A percentile compares a stretch with the other conserved stretches of the same genome.
Evolutionary conservation across 1,140 invertebrate species (phyloP).

Genomic region (Dolichoris vasculosae): DNA sequence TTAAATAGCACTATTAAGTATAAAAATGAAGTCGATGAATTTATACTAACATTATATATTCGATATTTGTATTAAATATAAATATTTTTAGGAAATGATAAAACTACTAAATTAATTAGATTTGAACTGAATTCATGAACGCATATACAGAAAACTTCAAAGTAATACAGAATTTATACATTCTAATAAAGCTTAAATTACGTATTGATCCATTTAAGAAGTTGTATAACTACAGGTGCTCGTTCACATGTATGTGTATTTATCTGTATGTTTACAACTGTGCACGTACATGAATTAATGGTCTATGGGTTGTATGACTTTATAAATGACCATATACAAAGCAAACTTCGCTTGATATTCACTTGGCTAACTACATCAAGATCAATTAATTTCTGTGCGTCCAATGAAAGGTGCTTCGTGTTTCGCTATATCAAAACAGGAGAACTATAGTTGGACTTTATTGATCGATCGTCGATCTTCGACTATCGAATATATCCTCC

Average conservation of each 20-base stretch:
- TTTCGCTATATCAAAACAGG: background rate
- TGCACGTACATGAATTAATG: background rate
- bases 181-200: background rate
- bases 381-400: background rate
- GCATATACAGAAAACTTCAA: no score
- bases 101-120: no score
- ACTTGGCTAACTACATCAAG: background rate
- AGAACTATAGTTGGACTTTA: background rate
- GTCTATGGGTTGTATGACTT: background rate
- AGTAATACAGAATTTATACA: no score
- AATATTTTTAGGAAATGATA: no score
- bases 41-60: no score
- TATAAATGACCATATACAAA: background rate
- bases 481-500: background rate
- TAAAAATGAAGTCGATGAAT: no score
- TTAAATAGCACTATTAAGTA: no score
- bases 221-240: background rate
- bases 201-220: background rate
- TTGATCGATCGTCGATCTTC: background rate
- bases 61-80: no score
- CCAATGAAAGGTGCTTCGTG: background rate
- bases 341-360: background rate
- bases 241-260: background rate
- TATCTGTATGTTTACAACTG: background rate
- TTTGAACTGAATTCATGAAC: no score